A percentile compares a stretch with the other conserved stretches of the same genome.
These are phyloP conservation scores for Sinella curviseta DNA, from an alignment of 1,140 invertebrate species.

Conservation along the genomic window DNA sequence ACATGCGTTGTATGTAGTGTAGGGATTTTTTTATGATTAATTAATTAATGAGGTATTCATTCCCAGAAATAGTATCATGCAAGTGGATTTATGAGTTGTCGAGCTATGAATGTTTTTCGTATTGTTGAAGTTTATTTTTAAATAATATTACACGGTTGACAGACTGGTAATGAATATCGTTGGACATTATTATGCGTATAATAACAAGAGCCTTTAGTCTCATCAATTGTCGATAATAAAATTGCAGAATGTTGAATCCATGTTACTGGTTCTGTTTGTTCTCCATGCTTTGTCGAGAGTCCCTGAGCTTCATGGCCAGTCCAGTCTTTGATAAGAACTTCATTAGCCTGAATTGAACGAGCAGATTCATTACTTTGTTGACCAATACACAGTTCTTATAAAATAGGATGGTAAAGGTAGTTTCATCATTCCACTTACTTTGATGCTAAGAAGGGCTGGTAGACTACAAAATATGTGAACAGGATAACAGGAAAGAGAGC, in stretches of 20 bases:
- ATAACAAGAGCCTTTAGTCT: no score
- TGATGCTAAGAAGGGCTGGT: conserved; percentile 65
- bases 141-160: no score
- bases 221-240: not conserved
- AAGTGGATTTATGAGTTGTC: no score
- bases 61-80: no score
- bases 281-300: conserved; percentile 35
- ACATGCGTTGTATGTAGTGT: no score
- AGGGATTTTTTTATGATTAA: no score
- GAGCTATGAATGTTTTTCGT: no score
- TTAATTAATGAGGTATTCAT: no score
- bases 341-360: conserved; percentile 26
- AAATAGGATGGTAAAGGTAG: no score
- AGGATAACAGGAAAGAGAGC: conserved; percentile 64
- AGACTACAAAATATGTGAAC: conserved; percentile 65
- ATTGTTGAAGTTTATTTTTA: no score
- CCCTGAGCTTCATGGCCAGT: conserved; percentile 36
- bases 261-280: conserved; percentile 29
- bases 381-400: not conserved
- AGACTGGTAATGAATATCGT: no score
- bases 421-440: conserved; percentile 57
- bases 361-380: not conserved
- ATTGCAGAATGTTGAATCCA: not conserved
- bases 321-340: conserved; percentile 8
- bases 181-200: no score